Evolutionary conservation across 2,113 vertebrate species (phyloP).

Genomic region (Zapus hudsonius): DNA sequence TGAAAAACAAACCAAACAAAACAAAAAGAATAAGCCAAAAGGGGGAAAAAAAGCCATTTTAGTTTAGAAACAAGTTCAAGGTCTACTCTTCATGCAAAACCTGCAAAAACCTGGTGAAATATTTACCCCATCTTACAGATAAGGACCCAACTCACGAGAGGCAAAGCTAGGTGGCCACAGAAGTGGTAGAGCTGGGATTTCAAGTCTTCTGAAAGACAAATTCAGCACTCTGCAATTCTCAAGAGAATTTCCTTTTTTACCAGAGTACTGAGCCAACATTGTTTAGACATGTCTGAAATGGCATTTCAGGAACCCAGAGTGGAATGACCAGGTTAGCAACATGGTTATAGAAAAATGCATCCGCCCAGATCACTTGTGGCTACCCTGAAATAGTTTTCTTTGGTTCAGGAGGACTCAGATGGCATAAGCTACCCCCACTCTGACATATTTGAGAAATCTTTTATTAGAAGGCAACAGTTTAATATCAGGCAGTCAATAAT

Average conservation of each 20-base stretch:
- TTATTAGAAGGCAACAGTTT: slow-evolving; percentile 80
- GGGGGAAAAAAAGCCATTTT: slow-evolving; percentile 22
- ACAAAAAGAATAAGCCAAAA: slow-evolving; percentile 13
- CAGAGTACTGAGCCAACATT: slow-evolving; percentile 46
- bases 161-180: slow-evolving; percentile 35
- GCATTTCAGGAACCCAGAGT: slow-evolving; percentile 77
- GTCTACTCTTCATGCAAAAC: slow-evolving; percentile 27
- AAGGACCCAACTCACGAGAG: slow-evolving; percentile 31
- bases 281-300: slow-evolving; percentile 76
- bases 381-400: slow-evolving; percentile 33
- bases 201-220: slow-evolving; percentile 54
- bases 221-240: slow-evolving; percentile 60
- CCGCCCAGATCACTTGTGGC: not conserved
- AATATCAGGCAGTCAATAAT: slow-evolving; percentile 69
- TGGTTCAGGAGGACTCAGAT: slow-evolving; percentile 24
- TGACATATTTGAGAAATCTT: slow-evolving; percentile 74
- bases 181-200: slow-evolving; percentile 29
- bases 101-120: not conserved
- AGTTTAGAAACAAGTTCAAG: slow-evolving; percentile 29
- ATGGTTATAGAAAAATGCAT: slow-evolving; percentile 53
- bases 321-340: slow-evolving; percentile 75
- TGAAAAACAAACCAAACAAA: not conserved
- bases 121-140: slow-evolving; percentile 47
- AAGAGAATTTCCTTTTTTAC: slow-evolving; percentile 63
- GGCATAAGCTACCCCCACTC: slow-evolving; percentile 36